Conservation (phyloP, 2,797 vertebrate species). For the Pachyuromys duprasi region DNA sequence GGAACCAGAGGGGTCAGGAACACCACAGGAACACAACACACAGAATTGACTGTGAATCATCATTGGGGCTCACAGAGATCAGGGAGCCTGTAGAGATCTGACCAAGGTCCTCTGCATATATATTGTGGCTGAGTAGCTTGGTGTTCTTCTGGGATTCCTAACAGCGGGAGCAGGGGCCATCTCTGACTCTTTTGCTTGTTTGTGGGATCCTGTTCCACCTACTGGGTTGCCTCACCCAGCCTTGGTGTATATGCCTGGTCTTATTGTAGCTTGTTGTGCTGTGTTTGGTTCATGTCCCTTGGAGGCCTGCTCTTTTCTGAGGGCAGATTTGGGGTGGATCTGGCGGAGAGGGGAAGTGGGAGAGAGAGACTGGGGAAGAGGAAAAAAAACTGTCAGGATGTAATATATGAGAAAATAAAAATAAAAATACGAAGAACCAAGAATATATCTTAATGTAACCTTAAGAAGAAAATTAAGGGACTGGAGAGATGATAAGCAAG, state of each 20-base stretch:
- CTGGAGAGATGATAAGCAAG: background rate
- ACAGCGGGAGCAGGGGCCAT: background rate
- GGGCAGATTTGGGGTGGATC: background rate
- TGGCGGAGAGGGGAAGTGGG: background rate
- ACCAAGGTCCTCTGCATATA: background rate
- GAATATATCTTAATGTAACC: background rate
- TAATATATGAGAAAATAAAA: background rate
- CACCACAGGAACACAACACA: background rate
- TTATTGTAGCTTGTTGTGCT: background rate
- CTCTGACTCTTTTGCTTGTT: background rate
- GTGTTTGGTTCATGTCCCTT: background rate
- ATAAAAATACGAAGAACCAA: conserved; percentile 13
- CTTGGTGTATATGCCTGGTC: background rate
- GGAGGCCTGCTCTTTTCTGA: background rate
- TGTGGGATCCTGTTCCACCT: background rate
- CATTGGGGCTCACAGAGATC: background rate
- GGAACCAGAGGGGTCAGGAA: background rate
- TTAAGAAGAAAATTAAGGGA: conserved; percentile 1
- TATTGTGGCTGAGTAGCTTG: background rate
- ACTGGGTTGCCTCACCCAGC: background rate
- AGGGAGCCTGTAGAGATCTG: background rate
- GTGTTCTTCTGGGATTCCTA: no score
- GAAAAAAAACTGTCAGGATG: background rate
- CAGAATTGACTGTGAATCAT: background rate
- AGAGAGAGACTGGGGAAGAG: no score